Percentiles rank a stretch among this genome's conserved stretches.
Evolutionary conservation across 2,888 invertebrate species (phyloP).

Genomic region (Apamea sordens): DNA sequence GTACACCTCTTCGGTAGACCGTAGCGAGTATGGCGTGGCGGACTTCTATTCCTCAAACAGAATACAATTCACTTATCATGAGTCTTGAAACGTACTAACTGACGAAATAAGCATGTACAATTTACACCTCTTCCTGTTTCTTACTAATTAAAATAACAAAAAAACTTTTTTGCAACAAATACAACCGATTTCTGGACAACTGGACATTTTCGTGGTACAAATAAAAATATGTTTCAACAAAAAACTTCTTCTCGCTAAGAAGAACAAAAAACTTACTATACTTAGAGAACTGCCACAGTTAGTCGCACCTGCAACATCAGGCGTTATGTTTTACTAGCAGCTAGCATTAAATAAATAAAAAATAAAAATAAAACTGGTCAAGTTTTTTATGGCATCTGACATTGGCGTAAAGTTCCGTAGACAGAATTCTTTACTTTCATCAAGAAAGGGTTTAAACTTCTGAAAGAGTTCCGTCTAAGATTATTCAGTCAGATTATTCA

Average conservation of each 20-base stretch:
- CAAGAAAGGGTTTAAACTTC: neutral
- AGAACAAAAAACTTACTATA: conserved; percentile 24
- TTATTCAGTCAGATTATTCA: neutral
- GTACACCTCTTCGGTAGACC: too few relatives aligned
- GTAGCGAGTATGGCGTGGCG: too few relatives aligned
- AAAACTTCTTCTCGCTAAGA: too few relatives aligned
- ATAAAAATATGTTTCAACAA: conserved; percentile 15
- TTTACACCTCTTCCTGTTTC: neutral
- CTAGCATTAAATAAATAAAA: conserved; percentile 38
- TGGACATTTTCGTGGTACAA: neutral
- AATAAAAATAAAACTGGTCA: conserved; percentile 17
- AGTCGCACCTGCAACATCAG: conserved; percentile 34
- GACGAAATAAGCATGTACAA: neutral
- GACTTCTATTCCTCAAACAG: too few relatives aligned
- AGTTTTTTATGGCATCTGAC: neutral
- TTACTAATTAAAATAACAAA: too few relatives aligned
- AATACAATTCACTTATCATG: too few relatives aligned
- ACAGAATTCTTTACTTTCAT: neutral
- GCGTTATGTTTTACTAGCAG: conserved; percentile 3
- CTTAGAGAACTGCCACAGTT: conserved; percentile 32
- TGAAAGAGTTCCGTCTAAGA: neutral
- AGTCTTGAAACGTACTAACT: neutral
- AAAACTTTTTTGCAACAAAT: neutral
- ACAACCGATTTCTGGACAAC: neutral
- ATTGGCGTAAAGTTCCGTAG: neutral